Conservation (phyloP, 2,797 vertebrate species). For the Cynodonichthys magdalenae region DNA sequence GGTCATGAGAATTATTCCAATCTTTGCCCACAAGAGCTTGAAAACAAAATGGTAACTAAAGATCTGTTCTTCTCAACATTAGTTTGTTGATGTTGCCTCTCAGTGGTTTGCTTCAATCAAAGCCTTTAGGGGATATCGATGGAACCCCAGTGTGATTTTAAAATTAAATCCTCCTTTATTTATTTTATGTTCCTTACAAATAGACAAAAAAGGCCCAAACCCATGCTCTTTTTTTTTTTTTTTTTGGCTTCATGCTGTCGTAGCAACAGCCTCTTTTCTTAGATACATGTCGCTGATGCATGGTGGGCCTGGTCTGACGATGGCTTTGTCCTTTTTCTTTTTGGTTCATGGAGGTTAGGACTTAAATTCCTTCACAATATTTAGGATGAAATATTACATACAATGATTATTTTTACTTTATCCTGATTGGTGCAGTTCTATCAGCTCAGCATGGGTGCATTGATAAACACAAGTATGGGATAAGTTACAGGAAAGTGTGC, state of each 20-base stretch:
- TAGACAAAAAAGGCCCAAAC: conserved; percentile 53
- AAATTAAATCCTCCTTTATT: conserved; percentile 71
- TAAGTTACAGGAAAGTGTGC: too few relatives aligned
- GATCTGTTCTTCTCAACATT: conserved; percentile 30
- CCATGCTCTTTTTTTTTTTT: conserved; percentile 60
- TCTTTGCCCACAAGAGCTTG: conserved; percentile 18
- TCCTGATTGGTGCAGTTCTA: neutral
- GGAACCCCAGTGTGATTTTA: conserved; percentile 59
- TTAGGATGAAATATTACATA: conserved; percentile 60
- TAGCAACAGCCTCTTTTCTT: conserved; percentile 45
- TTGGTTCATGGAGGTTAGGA: conserved; percentile 4
- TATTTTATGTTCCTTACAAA: conserved; percentile 76
- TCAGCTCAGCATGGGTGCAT: neutral
- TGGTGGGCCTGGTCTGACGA: conserved; percentile 39
- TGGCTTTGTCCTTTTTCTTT: conserved; percentile 47
- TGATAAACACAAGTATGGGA: too few relatives aligned
- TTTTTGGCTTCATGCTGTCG: conserved; percentile 55
- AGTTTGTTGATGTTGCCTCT: conserved; percentile 53
- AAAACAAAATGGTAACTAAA: conserved; percentile 38
- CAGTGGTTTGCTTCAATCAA: conserved; percentile 22
- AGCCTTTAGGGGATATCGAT: conserved; percentile 44
- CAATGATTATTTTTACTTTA: neutral
- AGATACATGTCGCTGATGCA: conserved; percentile 33
- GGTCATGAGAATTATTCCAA: conserved; percentile 39
- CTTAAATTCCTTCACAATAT: conserved; percentile 56